These are phyloP conservation scores for Rallus limicola DNA, from an alignment of 2,113 vertebrate genomes.

Conservation along the genomic window DNA sequence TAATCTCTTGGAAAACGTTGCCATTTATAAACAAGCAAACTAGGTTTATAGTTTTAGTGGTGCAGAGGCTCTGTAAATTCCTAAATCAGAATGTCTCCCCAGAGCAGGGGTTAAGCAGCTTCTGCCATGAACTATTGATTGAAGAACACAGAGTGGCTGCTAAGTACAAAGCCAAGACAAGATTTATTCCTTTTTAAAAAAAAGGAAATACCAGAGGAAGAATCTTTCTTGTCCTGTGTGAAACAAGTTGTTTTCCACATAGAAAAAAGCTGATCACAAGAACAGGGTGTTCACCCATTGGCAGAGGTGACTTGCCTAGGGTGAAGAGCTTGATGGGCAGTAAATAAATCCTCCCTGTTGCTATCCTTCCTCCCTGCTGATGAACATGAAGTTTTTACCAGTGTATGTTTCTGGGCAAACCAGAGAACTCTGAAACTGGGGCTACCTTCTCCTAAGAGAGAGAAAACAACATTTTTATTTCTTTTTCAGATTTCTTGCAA, in stretches of 20 bases:
- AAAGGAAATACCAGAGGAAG: neutral
- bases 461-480: neutral
- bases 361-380: neutral
- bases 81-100: neutral
- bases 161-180: neutral
- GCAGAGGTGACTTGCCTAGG: neutral
- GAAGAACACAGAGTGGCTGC: neutral
- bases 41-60: neutral
- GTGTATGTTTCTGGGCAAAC: neutral
- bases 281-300: neutral
- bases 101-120: neutral
- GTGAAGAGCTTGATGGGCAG: neutral
- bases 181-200: neutral
- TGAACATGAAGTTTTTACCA: neutral
- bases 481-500: neutral
- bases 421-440: neutral
- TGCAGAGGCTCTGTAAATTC: neutral
- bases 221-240: neutral
- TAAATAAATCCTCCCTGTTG: neutral
- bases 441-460: neutral
- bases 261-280: neutral
- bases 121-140: constrained; percentile 17
- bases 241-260: neutral
- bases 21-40: neutral
- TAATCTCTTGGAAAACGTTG: neutral